Base-by-base conservation (phyloP, 2,113 vertebrate species). In the Nanorana parkeri region DNA sequence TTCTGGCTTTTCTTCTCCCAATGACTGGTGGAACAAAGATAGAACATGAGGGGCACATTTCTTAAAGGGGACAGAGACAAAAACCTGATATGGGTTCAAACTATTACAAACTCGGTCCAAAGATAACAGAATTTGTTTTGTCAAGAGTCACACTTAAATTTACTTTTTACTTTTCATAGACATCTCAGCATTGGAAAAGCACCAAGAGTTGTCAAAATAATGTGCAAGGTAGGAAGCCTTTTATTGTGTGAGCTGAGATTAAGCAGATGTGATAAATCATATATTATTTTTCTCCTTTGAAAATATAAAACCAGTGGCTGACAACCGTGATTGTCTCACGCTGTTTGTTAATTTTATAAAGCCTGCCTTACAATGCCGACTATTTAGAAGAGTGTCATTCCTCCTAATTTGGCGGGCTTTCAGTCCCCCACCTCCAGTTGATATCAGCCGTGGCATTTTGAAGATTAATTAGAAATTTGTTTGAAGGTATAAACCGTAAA, bases 401-500 rank as follows among this genome's bases (percentile, higher is more conserved):
- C 21, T 60, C 55, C 72, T 61, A 60, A 75, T 75, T 61, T 58
- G n/a, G 54, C 20, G 20, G 20, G 72, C n/a, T 36, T 28, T 17
- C 19, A 20, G 54, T 55, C 28, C 5, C 52, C 54, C 54, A 15
- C 28, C 71, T 29, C 41, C 28, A 17, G 29, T 20, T 19, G 54
- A 55, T 26, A 58, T 36, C 54, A 36, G 55, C 54, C 1, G 71
- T 11, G 54, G 10, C 28, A 58, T 32, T 32, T 74, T 60, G 19
- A 5, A 32, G 54, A 60, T 58, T 58, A 74, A 63, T 63, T 23
- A 24, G 24, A 74, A 58, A 58, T 29, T 74, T 58, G 54, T 74
- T 74, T 74, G 71, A 60, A 74, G 71, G 54, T 74, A 17, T 15
- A 60, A 56, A 74, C 54, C 71, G 58, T 32, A 74, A 74, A 74